Percentiles rank a stretch among this genome's conserved stretches.
phyloP scores from a whole-genome alignment of 2,113 vertebrate genomes.

The Taxidea taxus region DNA sequence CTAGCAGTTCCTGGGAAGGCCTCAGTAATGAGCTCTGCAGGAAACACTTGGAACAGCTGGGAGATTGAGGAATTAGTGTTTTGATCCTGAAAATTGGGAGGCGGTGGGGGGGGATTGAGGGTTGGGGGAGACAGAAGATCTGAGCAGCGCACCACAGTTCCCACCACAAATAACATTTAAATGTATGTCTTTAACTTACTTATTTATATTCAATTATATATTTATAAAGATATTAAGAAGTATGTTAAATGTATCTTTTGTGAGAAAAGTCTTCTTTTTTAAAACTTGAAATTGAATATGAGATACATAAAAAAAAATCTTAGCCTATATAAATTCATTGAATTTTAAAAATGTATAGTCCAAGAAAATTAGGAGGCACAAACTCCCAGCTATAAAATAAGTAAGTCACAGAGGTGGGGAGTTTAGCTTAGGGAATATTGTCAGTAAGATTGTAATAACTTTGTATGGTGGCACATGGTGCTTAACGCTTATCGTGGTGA shows the following conservation, averaged over 20 bases:
- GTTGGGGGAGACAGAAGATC: neutral
- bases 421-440: neutral
- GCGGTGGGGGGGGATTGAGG: accelerated
- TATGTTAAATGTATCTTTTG: neutral
- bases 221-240: neutral
- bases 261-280: neutral
- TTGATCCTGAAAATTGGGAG: neutral
- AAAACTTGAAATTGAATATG: neutral
- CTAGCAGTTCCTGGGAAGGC: neutral
- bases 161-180: neutral
- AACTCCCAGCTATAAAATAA: neutral
- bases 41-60: neutral
- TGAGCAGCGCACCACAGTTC: neutral
- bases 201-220: neutral
- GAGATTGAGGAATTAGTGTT: neutral
- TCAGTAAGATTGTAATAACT: neutral
- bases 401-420: neutral
- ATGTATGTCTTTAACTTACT: neutral
- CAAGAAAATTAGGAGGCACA: neutral
- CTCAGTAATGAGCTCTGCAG: neutral
- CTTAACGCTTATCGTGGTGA: neutral
- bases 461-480: neutral
- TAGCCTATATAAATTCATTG: neutral
- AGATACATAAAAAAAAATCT: neutral
- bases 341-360: neutral